A percentile compares a stretch with the other conserved stretches of the same genome.
phyloP scores from a whole-genome alignment of 2,113 vertebrate species.

The Opisthocomus hoazin region DNA sequence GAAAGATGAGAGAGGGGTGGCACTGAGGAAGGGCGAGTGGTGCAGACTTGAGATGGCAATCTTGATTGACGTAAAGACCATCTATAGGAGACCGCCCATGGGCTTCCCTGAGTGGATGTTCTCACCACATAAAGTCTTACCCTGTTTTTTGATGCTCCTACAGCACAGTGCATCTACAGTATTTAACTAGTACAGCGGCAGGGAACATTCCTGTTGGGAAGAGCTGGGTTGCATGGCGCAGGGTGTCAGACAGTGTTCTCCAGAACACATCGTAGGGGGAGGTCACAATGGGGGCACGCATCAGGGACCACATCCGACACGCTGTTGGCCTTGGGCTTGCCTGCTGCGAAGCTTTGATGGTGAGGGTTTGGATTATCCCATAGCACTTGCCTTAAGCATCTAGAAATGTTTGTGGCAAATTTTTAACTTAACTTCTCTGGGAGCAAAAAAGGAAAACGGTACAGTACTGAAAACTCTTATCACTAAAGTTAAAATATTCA shows the following conservation, averaged over 20 bases:
- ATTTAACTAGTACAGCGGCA: neutral
- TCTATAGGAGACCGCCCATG: neutral
- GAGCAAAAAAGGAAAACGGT: neutral
- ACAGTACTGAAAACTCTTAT: neutral
- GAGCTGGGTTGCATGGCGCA: neutral
- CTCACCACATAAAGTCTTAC: rapidly evolving
- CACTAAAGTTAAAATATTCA: neutral
- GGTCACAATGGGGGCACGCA: rapidly evolving
- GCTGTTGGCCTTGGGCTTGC: rapidly evolving
- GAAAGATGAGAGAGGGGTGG: neutral
- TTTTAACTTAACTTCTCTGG: neutral
- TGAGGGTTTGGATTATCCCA: neutral
- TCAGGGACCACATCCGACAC: neutral
- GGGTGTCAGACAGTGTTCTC: no score
- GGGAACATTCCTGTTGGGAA: neutral
- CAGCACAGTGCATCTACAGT: neutral
- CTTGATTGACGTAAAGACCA: neutral
- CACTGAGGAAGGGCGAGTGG: neutral
- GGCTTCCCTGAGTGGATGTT: neutral
- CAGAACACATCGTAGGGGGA: no score
- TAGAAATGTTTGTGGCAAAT: neutral
- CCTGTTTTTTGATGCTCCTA: neutral
- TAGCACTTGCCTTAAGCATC: neutral
- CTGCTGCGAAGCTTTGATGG: neutral
- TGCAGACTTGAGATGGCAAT: no score